Evolutionary conservation across 2,888 invertebrate species (phyloP).

Genomic region (Latheticus oryzae): DNA sequence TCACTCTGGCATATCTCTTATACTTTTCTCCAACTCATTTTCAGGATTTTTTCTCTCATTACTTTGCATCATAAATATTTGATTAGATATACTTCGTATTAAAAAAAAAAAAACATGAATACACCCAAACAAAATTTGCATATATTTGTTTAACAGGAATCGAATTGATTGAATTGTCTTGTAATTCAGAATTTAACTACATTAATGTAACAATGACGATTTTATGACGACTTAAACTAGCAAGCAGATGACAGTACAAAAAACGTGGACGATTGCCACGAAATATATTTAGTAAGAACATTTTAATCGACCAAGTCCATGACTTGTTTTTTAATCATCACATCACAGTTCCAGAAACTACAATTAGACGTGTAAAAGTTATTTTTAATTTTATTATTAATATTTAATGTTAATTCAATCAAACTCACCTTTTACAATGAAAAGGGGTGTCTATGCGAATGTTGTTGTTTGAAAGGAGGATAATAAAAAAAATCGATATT

Average conservation of each 20-base stretch:
- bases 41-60: no score
- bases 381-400: no score
- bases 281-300: slow-evolving; percentile 38
- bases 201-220: slow-evolving; percentile 37
- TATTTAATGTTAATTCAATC: no score
- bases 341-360: slow-evolving; percentile 22
- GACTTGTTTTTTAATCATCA: slow-evolving; percentile 32
- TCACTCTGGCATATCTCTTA: no score
- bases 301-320: slow-evolving; percentile 25
- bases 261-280: slow-evolving; percentile 38
- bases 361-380: no score
- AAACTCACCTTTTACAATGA: slow-evolving; percentile 21
- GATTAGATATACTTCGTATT: no score
- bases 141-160: no score
- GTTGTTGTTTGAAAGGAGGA: not conserved
- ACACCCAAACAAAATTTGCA: no score
- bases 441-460: not conserved
- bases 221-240: slow-evolving; percentile 36
- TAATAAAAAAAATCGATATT: slow-evolving; percentile 1
- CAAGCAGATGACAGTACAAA: slow-evolving; percentile 31
- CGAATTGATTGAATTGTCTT: no score
- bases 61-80: no score
- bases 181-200: slow-evolving; percentile 19
- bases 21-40: no score
- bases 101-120: no score